phyloP scores from a whole-genome alignment of 92 coral and sea anemone species.

The Palythoa heliodiscus region DNA sequence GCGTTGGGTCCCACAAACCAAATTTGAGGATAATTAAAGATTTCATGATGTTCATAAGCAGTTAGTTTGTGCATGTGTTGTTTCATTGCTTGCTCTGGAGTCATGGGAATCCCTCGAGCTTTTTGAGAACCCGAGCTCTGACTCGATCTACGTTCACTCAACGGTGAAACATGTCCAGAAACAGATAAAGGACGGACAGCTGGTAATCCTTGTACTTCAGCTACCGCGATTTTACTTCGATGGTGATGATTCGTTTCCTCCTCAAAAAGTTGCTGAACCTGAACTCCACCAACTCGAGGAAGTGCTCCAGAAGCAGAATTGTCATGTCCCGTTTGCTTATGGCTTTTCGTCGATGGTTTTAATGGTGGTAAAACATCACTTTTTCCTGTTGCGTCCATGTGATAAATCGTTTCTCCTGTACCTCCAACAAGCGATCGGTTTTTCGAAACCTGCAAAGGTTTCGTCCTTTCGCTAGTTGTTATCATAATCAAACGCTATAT shows the following conservation, averaged over 20 bases:
- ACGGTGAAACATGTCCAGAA: constrained; percentile 81
- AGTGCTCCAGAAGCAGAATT: constrained; percentile 67
- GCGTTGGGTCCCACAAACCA: constrained; percentile 97
- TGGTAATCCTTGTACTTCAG: constrained; percentile 83
- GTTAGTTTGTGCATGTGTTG: constrained; percentile 95
- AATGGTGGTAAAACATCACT: constrained; percentile 90
- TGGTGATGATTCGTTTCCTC: constrained; percentile 96
- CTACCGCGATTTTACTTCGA: constrained; percentile 75
- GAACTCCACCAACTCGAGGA: constrained; percentile 97
- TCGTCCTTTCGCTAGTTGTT: constrained; percentile 87
- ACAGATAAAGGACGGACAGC: constrained; percentile 82
- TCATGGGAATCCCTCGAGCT: constrained; percentile 80
- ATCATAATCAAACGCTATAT: constrained; percentile 65
- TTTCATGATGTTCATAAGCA: constrained; percentile 95
- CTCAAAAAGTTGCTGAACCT: constrained; percentile 99
- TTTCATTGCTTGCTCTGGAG: constrained; percentile 96
- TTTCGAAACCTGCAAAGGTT: constrained; percentile 85
- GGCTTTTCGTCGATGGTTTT: constrained; percentile 93
- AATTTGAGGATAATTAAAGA: constrained; percentile 94
- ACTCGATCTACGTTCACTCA: constrained; percentile 76
- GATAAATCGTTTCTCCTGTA: constrained; percentile 88
- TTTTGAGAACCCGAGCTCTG: constrained; percentile 84
- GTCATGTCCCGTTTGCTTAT: constrained; percentile 86
- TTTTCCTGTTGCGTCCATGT: constrained; percentile 89
- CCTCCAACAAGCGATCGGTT: constrained; percentile 76